Conservation (phyloP, 2,888 invertebrate genomes). For the Phalera bucephala region DNA sequence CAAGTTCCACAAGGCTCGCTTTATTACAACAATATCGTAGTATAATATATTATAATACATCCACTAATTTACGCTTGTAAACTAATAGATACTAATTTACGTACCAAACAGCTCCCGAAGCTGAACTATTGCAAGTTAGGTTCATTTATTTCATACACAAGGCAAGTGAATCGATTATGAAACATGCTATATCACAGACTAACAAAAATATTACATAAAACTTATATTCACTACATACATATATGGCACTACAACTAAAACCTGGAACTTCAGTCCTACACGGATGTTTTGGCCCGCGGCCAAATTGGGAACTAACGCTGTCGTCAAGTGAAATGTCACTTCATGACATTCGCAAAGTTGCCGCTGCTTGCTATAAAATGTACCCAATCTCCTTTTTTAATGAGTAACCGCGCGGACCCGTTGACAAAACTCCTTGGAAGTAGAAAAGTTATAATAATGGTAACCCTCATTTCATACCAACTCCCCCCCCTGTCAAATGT, state of each 20-base stretch:
- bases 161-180: conserved; percentile 64
- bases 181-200: conserved; percentile 77
- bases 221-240: conserved; percentile 65
- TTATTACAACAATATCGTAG: conserved; percentile 14
- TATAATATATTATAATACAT: conserved; percentile 20
- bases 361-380: too few species aligned
- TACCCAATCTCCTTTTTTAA: too few species aligned
- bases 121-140: conserved; percentile 25
- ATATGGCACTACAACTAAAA: conserved; percentile 76
- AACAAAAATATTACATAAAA: conserved; percentile 67
- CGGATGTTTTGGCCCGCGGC: too few species aligned
- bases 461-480: too few species aligned
- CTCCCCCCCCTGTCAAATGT: too few species aligned
- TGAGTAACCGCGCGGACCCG: too few species aligned
- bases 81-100: conserved; percentile 23
- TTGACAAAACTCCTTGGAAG: too few species aligned
- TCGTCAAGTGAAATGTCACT: too few species aligned
- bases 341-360: too few species aligned
- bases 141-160: conserved; percentile 43
- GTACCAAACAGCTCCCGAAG: conserved; percentile 24
- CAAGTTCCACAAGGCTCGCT: conserved; percentile 21
- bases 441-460: too few species aligned
- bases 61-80: conserved; percentile 21
- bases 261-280: too few species aligned
- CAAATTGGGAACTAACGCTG: too few species aligned